A percentile compares a stretch with the other conserved stretches of the same genome.
Evolutionary conservation across 2,113 vertebrate genomes (phyloP).

Genomic region (Rynchops niger): DNA sequence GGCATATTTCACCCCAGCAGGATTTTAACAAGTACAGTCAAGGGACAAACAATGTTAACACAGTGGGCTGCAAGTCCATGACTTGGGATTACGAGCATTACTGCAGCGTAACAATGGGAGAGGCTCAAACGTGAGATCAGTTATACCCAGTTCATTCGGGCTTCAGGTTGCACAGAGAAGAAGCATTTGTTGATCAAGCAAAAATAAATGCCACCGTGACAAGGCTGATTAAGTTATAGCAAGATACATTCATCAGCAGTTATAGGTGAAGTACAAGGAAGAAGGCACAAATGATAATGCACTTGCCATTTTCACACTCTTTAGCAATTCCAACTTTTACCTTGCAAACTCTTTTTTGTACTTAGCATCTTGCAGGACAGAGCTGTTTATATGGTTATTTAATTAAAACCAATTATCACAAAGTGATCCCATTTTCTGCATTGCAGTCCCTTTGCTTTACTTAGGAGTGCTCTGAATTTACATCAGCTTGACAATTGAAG

Average conservation of each 20-base stretch:
- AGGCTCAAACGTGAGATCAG: neutral
- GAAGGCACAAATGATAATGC: neutral
- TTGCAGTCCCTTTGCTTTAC: constrained; percentile 52
- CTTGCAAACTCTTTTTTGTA: constrained; percentile 17
- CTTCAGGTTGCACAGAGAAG: neutral
- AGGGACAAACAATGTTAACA: rapidly evolving
- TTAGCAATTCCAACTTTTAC: neutral
- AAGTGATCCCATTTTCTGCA: constrained; percentile 59
- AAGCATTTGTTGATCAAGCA: neutral
- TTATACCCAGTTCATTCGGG: neutral
- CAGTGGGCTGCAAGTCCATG: neutral
- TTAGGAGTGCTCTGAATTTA: constrained; percentile 66
- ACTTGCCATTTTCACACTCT: neutral
- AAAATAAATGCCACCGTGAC: neutral
- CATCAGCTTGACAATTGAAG: constrained; percentile 74
- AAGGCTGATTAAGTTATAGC: neutral
- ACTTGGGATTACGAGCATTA: neutral
- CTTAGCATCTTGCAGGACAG: neutral
- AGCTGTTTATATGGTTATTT: constrained; percentile 41
- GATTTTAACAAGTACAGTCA: neutral
- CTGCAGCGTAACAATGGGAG: neutral
- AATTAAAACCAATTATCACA: constrained; percentile 70
- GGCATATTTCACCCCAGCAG: neutral
- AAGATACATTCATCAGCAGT: neutral
- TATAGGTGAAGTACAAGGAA: neutral